Evolutionary conservation across 92 coral and sea anemone species (phyloP), one percentile per base, ranked within the genome.

Genomic region (Phenganax subtilis): DNA sequence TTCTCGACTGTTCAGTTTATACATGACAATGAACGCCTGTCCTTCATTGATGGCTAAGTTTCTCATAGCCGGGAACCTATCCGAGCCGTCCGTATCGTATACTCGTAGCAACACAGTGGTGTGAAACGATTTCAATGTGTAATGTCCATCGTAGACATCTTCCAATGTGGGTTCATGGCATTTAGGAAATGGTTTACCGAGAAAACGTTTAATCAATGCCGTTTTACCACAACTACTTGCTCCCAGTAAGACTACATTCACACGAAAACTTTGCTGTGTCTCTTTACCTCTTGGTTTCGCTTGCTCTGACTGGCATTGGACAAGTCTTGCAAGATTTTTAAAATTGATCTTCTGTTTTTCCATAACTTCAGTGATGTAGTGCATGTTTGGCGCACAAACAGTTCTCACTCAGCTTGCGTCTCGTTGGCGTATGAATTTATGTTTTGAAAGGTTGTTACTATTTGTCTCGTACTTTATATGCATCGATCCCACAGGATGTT

Each of bases 141-240:
- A 79, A 52, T 79, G 83, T 63, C 83, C 83, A 30, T 79, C 83
- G 51, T 79, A 79, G 8, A 79, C 74, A 79, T 79, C 83, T 65
- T 79, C 83, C 44, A 79, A 54, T 30, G 83, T 79, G 28, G 83
- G 59, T 55, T 63, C 74, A 51, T 79, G 74, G 47, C 61, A 51
- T 9, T 61, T 65, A 15, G 83, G 83, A 79, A 63, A 79, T 44
- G 83, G 83, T 51, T 64, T 63, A 37, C 83, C 83, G 11, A 79
- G 83, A 65, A 79, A 79, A 12, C 83, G 83, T 54, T 79, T 79
- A 59, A 79, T 79, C 28, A 79, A 31, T 2, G 83, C 83, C 17
- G 83, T 79, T 56, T 79, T 79, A 17, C 83, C 83, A 25, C 83
- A 63, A 53, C 62, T 51, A 51, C 73, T 79, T 64, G 83, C 11